A percentile compares a stretch with the other conserved stretches of the same genome.
Conservation (phyloP, 2,113 vertebrate species). For the Pampusana beccarii region DNA sequence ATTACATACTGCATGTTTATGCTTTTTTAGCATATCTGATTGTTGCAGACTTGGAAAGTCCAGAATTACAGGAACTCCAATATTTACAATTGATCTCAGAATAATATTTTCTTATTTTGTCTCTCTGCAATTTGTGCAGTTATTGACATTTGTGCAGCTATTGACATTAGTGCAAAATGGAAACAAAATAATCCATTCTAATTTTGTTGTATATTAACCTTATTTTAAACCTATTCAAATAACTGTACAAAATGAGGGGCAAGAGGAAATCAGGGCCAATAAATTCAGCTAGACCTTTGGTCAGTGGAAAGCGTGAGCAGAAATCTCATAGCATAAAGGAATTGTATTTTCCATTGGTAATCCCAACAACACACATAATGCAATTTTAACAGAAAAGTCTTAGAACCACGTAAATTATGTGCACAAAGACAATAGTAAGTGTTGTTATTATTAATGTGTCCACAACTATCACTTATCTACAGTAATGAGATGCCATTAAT, state of each 20-base stretch:
- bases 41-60: not conserved
- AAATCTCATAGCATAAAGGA: not conserved
- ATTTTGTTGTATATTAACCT: not conserved
- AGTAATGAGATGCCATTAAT: not conserved
- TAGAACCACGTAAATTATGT: not conserved
- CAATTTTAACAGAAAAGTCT: not conserved
- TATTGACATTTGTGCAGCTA: not conserved
- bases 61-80: not conserved
- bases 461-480: not conserved
- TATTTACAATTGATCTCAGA: not conserved
- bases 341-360: not conserved
- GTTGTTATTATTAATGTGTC: not conserved
- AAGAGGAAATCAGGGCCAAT: not conserved
- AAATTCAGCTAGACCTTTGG: not conserved
- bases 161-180: not conserved
- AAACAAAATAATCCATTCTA: not conserved
- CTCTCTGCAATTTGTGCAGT: not conserved
- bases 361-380: not conserved
- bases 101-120: not conserved
- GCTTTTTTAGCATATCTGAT: not conserved
- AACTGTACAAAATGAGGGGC: not conserved
- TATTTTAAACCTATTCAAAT: not conserved
- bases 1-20: not conserved
- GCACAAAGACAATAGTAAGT: not conserved
- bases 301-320: not conserved